Evolutionary conservation across 1,140 invertebrate species (phyloP).

Genomic region (Paracyclopina nana): DNA sequence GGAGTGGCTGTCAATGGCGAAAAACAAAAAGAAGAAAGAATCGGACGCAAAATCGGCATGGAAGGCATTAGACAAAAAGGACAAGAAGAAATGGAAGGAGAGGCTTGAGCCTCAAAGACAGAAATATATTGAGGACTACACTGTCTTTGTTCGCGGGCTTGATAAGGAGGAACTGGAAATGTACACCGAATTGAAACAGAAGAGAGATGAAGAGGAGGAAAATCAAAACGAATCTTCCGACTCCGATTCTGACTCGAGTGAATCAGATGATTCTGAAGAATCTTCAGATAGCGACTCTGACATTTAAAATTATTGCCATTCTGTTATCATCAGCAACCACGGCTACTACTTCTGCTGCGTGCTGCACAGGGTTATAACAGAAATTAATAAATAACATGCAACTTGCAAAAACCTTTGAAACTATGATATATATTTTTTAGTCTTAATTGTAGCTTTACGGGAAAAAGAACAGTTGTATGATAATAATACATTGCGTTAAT

Average conservation of each 20-base stretch:
- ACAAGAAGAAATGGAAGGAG: constrained; percentile 11
- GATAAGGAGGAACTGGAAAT: constrained; percentile 14
- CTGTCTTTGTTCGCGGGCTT: constrained; percentile 15
- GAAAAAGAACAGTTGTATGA: not conserved
- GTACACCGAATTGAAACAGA: constrained; percentile 11
- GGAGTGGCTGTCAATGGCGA: not conserved
- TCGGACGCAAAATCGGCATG: constrained; percentile 4
- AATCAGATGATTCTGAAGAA: constrained; percentile 2
- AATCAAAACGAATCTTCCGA: not conserved
- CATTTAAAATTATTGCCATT: no score
- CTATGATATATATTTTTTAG: not conserved
- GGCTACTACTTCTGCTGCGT: no score
- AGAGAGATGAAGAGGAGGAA: constrained; percentile 14
- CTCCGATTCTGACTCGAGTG: not conserved
- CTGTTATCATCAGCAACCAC: no score
- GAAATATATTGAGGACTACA: constrained; percentile 15
- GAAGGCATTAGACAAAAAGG: constrained; percentile 1
- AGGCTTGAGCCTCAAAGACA: constrained; percentile 15
- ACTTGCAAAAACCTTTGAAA: no score
- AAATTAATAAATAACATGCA: no score
- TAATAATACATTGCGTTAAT: not conserved
- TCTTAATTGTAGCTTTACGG: not conserved
- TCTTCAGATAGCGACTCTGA: not conserved
- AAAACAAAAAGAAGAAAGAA: constrained; percentile 6
- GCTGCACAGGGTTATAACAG: no score